These are phyloP conservation scores for Lasioglossum morio DNA, from an alignment of 2,888 invertebrate genomes.

Conservation along the genomic window DNA sequence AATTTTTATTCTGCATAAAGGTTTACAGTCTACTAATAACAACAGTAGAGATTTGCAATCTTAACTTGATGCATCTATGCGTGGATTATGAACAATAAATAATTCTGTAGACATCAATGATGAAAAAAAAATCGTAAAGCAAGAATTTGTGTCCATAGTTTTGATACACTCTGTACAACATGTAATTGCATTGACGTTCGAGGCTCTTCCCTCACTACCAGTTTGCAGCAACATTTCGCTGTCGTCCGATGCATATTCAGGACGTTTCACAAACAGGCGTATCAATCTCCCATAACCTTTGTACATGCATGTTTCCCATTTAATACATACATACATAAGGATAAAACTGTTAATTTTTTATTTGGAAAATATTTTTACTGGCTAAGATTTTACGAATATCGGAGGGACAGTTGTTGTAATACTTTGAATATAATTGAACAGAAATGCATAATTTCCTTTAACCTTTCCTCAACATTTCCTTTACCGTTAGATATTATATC, in stretches of 20 bases:
- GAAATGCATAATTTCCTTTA: background rate
- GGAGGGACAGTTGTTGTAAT: background rate
- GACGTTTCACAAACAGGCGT: background rate
- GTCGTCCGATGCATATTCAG: background rate
- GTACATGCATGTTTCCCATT: background rate
- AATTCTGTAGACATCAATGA: background rate
- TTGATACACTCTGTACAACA: background rate
- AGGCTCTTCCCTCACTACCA: background rate
- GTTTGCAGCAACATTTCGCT: conserved; percentile 16
- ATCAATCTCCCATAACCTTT: background rate
- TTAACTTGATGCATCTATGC: background rate
- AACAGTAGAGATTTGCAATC: too few species aligned
- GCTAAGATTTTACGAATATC: background rate
- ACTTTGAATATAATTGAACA: background rate
- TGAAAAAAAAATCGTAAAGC: background rate
- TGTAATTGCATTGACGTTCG: background rate
- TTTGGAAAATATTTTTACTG: background rate
- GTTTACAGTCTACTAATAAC: too few species aligned
- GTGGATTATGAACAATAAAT: background rate
- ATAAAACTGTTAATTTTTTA: background rate
- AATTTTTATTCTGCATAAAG: too few species aligned
- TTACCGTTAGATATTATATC: background rate
- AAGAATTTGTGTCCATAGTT: background rate
- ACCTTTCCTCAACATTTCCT: background rate
- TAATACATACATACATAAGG: background rate